Evolutionary conservation across 1,140 invertebrate genomes (phyloP).

Genomic region (Magallana ariakensis): DNA sequence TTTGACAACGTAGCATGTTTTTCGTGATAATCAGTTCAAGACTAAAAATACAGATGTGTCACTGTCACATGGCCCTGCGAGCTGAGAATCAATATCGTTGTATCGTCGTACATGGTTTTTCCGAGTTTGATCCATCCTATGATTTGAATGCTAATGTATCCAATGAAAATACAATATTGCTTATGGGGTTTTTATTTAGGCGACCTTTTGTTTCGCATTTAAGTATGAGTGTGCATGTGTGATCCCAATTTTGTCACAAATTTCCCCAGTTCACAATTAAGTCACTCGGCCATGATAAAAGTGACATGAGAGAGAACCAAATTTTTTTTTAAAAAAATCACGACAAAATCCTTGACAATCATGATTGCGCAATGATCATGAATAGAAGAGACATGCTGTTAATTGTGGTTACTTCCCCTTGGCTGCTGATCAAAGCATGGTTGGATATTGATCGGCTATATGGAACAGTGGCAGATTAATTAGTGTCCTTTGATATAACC

Average conservation of each 20-base stretch:
- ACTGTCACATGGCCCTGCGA: neutral
- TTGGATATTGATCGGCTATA: neutral
- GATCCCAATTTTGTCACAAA: neutral
- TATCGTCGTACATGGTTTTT: neutral
- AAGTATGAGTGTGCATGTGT: neutral
- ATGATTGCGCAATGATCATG: neutral
- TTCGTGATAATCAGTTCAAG: neutral
- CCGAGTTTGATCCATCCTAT: neutral
- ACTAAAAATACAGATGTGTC: slow-evolving; percentile 16
- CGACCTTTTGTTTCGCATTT: too few relatives aligned
- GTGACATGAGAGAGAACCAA: neutral
- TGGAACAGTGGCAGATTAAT: slow-evolving; percentile 15
- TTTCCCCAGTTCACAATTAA: neutral
- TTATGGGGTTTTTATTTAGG: neutral
- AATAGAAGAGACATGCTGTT: neutral
- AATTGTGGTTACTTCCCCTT: slow-evolving; percentile 34
- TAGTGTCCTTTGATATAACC: neutral
- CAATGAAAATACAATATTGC: neutral
- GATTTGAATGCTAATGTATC: neutral
- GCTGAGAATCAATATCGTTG: neutral
- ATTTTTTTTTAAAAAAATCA: too few relatives aligned
- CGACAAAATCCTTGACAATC: neutral
- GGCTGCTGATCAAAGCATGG: slow-evolving; percentile 17
- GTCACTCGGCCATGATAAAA: slow-evolving; percentile 4
- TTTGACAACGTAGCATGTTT: neutral